Base-by-base conservation (phyloP, 2,888 invertebrate species). In the Subacronicta megacephala region DNA sequence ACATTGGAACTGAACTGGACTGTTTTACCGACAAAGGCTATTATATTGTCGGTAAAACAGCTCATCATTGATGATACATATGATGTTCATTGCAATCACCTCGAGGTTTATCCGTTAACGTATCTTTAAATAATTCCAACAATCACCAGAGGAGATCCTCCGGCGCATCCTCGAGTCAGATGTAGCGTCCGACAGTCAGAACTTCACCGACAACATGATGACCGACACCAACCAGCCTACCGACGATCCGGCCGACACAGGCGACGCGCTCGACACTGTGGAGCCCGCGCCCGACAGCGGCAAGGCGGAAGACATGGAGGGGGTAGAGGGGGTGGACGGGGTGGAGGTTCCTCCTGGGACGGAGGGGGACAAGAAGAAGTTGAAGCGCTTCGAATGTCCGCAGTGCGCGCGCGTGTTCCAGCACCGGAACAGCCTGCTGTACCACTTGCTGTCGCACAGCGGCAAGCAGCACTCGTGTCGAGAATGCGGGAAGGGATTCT, bases 341-440 rank as follows among this genome's bases (percentile, higher is more conserved):
- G 23, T 12, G 31, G 31, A 5, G 31, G 5, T 2, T 0, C 3
- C 26, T 1, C 3, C 26, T 3, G 31, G 5, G n/a, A 0, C 5
- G n/a, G 31, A 31, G 0, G 31, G 31, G n/a, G 44, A 46, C 5
- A 88, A 52, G 68, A 77, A 55, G 89, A 72, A 74, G 71, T 47
- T 80, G 75, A 92, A 89, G 77, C 88, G 85, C 71, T 89, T 88
- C 64, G 84, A 95, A 57, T 97, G 97, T 77, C 91, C 94, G 3
- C 95, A 96, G 72, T 98, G 98, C 75, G 95, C 95, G 10, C 92
- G 97, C 15, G 95, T 96, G 52, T 98, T 98, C 83, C 95, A 96
- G 55, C 98, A 98, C 71, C 95, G 97, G 61, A 98, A 98, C 87
- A 98, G 98, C 7, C 89, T 98, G 47, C 95, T 97, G 60, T 98